A percentile compares a stretch with the other conserved stretches of the same genome.
Evolutionary conservation across 2,113 vertebrate species (phyloP).

Genomic region (Turdus rufiventris): DNA sequence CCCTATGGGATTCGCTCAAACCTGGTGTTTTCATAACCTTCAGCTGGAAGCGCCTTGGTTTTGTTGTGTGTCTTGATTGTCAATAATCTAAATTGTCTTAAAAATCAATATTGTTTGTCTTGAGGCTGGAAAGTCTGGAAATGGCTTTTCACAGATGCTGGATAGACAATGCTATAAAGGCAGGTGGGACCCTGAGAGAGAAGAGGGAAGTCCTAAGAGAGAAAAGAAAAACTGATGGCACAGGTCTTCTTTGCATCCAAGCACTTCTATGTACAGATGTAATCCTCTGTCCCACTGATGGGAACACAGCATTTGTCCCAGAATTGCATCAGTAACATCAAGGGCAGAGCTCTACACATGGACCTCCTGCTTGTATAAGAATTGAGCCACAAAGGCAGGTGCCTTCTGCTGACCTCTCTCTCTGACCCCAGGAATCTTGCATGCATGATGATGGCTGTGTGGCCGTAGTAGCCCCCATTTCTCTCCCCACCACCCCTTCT

Average conservation of each 20-base stretch:
- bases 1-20: neutral
- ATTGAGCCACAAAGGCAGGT: neutral
- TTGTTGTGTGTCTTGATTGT: neutral
- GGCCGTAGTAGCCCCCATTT: neutral
- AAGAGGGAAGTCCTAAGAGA: neutral
- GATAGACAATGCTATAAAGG: neutral
- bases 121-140: neutral
- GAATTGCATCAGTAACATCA: neutral
- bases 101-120: neutral
- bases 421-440: neutral
- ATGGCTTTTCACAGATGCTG: neutral
- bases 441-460: neutral
- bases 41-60: neutral
- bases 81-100: neutral
- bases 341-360: neutral
- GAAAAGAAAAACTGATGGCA: neutral
- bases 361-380: neutral
- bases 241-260: neutral
- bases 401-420: neutral
- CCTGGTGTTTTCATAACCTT: neutral
- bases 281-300: neutral
- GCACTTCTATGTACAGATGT: neutral
- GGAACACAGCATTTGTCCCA: neutral
- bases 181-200: fast-evolving
- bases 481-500: neutral